Evolutionary conservation across 30 jellyfish, hydroid and myxozoan genomes (phyloP).

Genomic region (Sanderia malayensis): DNA sequence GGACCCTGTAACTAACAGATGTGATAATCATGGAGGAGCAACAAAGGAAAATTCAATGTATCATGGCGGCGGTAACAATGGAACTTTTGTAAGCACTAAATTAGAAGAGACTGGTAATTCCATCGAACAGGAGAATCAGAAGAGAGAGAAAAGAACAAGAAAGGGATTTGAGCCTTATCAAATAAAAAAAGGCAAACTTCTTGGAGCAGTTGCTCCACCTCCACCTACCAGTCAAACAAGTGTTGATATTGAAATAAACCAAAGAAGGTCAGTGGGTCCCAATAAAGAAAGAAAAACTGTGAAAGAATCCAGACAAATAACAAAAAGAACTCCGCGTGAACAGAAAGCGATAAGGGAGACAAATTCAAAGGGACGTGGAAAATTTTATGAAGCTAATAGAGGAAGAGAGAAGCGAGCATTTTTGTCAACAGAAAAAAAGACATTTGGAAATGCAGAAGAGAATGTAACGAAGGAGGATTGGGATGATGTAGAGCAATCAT

Average conservation of each 20-base stretch:
- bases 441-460: neutral
- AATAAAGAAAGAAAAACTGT: neutral
- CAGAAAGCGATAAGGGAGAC: neutral
- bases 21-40: neutral
- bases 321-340: neutral
- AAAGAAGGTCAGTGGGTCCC: neutral
- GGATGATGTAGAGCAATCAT: neutral
- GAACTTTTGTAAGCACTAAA: no score
- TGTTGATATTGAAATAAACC: no score
- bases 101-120: no score
- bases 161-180: conserved; percentile 57
- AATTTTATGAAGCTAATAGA: neutral
- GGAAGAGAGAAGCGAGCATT: neutral
- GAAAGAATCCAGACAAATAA: neutral
- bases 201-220: neutral
- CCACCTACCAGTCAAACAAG: neutral
- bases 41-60: neutral
- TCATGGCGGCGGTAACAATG: no score
- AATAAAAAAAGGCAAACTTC: conserved; percentile 14
- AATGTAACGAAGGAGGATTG: neutral
- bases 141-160: conserved; percentile 26
- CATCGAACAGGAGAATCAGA: neutral
- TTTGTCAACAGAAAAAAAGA: neutral
- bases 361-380: no score
- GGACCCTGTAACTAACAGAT: no score